Evolutionary conservation across 2,888 invertebrate species (phyloP).

Genomic region (Cheilosia grossa): DNA sequence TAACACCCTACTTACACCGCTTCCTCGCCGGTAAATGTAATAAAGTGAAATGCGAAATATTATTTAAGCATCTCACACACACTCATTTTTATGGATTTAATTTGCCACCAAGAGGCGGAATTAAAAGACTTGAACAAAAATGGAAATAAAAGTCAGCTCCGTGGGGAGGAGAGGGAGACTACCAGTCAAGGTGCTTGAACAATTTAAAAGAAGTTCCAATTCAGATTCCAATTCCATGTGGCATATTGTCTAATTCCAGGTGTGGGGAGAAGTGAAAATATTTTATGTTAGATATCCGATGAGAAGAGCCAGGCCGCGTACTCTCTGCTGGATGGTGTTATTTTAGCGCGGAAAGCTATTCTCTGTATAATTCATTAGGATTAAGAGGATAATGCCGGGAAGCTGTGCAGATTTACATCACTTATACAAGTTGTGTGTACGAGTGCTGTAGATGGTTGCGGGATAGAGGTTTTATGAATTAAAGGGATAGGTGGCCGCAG

Average conservation of each 20-base stretch:
- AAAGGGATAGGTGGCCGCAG: background rate
- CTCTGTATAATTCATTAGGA: slow-evolving; percentile 12
- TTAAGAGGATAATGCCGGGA: background rate
- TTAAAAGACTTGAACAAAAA: slow-evolving; percentile 71
- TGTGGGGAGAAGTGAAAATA: background rate
- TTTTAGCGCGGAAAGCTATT: slow-evolving; percentile 14
- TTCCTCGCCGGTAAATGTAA: slow-evolving; percentile 32
- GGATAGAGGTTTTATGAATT: background rate
- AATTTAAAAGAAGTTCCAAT: background rate
- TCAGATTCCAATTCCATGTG: background rate
- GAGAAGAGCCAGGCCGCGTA: background rate
- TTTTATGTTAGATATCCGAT: slow-evolving; percentile 14
- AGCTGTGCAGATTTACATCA: background rate
- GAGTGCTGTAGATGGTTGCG: background rate
- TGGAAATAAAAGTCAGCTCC: slow-evolving; percentile 45
- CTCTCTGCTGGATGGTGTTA: background rate
- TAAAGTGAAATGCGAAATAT: slow-evolving; percentile 72
- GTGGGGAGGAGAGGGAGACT: background rate
- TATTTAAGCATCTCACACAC: slow-evolving; percentile 69
- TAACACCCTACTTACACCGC: background rate
- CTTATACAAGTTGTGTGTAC: background rate
- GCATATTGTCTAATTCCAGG: slow-evolving; percentile 7
- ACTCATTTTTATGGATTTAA: slow-evolving; percentile 73
- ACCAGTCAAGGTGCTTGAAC: background rate
- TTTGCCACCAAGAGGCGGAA: slow-evolving; percentile 71